Conservation (phyloP, 2,888 invertebrate genomes). For the Leucophenga montana region DNA sequence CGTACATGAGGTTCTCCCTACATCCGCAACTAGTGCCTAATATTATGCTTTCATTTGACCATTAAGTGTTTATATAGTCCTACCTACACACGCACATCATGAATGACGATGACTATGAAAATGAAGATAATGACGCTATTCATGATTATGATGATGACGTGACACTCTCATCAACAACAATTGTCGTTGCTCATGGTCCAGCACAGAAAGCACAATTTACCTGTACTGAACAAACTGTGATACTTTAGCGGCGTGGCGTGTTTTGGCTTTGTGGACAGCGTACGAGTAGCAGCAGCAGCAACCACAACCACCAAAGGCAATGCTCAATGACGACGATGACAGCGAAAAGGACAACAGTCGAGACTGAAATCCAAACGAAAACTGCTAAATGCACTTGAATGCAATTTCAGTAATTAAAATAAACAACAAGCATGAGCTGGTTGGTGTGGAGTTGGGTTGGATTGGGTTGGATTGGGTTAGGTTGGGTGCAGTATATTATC, state of each 20-base stretch:
- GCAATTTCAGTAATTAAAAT: constrained; percentile 67
- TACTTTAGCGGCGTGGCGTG: constrained; percentile 35
- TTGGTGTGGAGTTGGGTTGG: constrained; percentile 33
- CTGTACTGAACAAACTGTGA: constrained; percentile 67
- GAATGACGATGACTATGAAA: constrained; percentile 13
- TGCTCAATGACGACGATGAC: constrained; percentile 35
- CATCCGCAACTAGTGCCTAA: constrained; percentile 40
- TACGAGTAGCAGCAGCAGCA: not conserved
- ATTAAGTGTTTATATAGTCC: constrained; percentile 60
- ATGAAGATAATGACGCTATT: constrained; percentile 30
- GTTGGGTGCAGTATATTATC: constrained; percentile 27
- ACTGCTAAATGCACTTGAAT: constrained; percentile 58
- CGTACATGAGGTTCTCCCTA: not conserved
- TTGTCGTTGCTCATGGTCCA: constrained; percentile 33
- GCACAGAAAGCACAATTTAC: constrained; percentile 54
- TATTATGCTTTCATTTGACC: constrained; percentile 64
- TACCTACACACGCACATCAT: not conserved
- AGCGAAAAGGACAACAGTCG: constrained; percentile 31
- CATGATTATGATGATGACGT: constrained; percentile 49
- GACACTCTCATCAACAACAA: constrained; percentile 64
- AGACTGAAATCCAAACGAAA: not conserved
- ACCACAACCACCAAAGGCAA: constrained; percentile 50
- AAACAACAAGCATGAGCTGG: constrained; percentile 47
- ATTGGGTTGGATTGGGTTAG: constrained; percentile 12
- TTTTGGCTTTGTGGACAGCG: not conserved